Evolutionary conservation across 2,113 vertebrate species (phyloP), one percentile per base, ranked within the genome.

Genomic region (Malaclemys terrapin): DNA sequence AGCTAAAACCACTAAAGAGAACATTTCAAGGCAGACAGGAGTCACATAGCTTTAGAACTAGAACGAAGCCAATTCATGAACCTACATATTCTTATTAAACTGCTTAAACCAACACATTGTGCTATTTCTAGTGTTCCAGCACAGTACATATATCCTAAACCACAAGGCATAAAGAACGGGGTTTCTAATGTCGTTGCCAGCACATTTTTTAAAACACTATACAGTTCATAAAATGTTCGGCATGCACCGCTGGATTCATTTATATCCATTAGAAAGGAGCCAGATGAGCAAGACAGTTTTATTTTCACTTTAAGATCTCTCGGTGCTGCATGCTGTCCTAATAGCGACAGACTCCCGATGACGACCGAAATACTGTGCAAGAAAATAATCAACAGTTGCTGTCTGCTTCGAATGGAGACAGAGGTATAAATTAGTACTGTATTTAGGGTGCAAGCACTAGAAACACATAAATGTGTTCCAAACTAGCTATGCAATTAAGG

Each of bases 201-300:
- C 85, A 89, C 94, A 93, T 85, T 94, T 97, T 97, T 93, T 93
- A 93, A 93, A 97, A 91, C 92, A 91, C 89, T 88, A 96, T 45
- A n/a, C 75, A 95, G 95, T 59, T 96, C 92, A 85, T 95, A 85
- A 95, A 96, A 97, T 92, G 88, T 92, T 91, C 96, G 96, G 96
- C 95, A 91, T 80, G 93, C 82, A 25, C 35, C 89, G 62, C 94
- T 95, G 93, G 82, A 95, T 96, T 97, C 92, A 96, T 96, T 97
- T 96, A 94, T 94, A 96, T 89, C 93, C 94, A 94, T 94, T 96
- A 96, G 89, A 81, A 69, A 85, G 89, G 88, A 92, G 42, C 69
- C 94, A 97, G 94, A 97, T 95, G 97, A 96, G 86, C 88, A 42
- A 87, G 91, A 89, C 95, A 95, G 89, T 95, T 97, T 95, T 96